Evolutionary conservation across 1,140 invertebrate species (phyloP).

Genomic region (Anthonomus grandis): DNA sequence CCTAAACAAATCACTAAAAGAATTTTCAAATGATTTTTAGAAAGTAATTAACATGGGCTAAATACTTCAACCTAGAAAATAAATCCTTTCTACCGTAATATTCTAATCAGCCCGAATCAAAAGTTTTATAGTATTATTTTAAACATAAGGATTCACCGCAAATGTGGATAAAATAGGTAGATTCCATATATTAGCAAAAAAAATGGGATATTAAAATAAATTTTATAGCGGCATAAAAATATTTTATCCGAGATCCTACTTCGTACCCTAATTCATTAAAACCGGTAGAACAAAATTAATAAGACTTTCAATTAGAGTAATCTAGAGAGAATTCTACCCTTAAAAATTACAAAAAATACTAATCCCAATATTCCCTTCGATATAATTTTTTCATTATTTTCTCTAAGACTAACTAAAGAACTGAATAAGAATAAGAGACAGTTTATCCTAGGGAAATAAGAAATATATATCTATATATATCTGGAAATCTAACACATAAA

Average conservation of each 20-base stretch:
- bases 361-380: slow-evolving; percentile 52
- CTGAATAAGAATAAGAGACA: too few species aligned
- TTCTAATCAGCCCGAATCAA: slow-evolving; percentile 36
- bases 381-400: slow-evolving; percentile 50
- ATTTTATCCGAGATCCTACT: too few species aligned
- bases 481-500: too few species aligned
- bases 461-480: too few species aligned
- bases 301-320: slow-evolving; percentile 50
- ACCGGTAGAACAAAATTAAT: slow-evolving; percentile 53
- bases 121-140: slow-evolving; percentile 18
- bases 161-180: slow-evolving; percentile 36
- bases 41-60: slow-evolving; percentile 46
- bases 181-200: slow-evolving; percentile 34
- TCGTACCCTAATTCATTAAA: too few species aligned
- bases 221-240: too few species aligned
- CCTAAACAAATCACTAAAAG: too few species aligned
- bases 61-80: neutral
- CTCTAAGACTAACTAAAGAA: slow-evolving; percentile 50
- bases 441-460: too few species aligned
- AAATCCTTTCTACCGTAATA: slow-evolving; percentile 24
- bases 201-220: slow-evolving; percentile 47
- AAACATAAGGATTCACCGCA: slow-evolving; percentile 29
- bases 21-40: slow-evolving; percentile 43
- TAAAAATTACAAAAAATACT: slow-evolving; percentile 53
- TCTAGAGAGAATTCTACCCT: slow-evolving; percentile 49